phyloP scores from a whole-genome alignment of 1,140 invertebrate genomes.

The Lepidurus apus region DNA sequence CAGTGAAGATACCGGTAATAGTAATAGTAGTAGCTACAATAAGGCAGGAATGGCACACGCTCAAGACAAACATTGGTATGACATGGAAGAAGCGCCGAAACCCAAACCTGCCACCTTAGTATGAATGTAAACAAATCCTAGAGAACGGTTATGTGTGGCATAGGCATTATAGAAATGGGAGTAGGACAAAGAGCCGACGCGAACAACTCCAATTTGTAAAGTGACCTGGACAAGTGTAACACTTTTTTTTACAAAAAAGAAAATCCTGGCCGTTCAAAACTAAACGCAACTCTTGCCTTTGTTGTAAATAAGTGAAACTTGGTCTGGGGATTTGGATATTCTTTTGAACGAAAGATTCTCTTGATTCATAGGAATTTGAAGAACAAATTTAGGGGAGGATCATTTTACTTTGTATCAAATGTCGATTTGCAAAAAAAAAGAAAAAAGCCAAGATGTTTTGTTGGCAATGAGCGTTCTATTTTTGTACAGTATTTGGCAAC shows the following conservation, averaged over 20 bases:
- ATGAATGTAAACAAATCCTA: background rate
- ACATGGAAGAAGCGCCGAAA: background rate
- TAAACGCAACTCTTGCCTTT: background rate
- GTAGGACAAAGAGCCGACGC: background rate
- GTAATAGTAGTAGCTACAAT: slow-evolving; percentile 29
- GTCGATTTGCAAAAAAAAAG: no score
- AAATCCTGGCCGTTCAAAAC: background rate
- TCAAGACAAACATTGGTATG: background rate
- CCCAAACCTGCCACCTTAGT: slow-evolving; percentile 19
- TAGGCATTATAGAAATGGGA: background rate
- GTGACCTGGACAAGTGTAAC: slow-evolving; percentile 9
- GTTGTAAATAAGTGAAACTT: background rate
- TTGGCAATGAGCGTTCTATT: background rate
- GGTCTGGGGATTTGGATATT: background rate
- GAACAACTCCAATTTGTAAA: slow-evolving; percentile 2
- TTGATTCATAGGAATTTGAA: no score
- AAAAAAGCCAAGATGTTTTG: background rate
- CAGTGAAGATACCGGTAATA: slow-evolving; percentile 30
- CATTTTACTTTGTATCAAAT: no score
- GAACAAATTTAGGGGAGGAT: no score
- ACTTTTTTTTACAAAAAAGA: background rate
- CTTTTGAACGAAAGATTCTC: background rate
- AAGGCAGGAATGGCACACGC: slow-evolving; percentile 6
- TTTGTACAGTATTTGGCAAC: background rate
- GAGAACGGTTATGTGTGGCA: no score